These are phyloP conservation scores for Pocillopora grandis DNA, from an alignment of 92 coral and sea anemone species.

Conservation along the genomic window DNA sequence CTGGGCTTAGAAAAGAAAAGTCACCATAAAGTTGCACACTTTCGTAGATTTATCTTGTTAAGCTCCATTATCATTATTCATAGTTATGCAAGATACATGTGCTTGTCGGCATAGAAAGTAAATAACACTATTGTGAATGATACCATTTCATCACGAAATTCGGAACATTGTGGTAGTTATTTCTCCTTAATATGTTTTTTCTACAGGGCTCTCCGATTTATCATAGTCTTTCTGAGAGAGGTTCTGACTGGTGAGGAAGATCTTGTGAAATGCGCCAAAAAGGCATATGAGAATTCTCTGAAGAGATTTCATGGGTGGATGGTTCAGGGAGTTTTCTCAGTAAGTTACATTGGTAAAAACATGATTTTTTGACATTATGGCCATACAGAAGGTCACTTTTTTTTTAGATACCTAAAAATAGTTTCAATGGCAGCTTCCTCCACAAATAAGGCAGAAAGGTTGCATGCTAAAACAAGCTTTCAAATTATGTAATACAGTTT, in stretches of 20 bases:
- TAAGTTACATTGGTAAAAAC: constrained; percentile 33
- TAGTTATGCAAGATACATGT: too few species aligned
- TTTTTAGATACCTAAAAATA: too few species aligned
- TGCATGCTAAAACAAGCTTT: too few species aligned
- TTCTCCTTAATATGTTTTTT: neutral
- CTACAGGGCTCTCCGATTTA: constrained; percentile 86
- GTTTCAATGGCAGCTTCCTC: too few species aligned
- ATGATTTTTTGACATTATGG: neutral
- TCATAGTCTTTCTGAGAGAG: constrained; percentile 76
- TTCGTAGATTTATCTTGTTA: too few species aligned
- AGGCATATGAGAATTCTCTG: constrained; percentile 84
- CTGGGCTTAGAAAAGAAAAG: too few species aligned
- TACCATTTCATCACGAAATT: neutral
- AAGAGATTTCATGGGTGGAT: constrained; percentile 93
- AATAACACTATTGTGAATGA: neutral
- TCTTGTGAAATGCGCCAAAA: constrained; percentile 86
- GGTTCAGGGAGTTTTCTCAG: constrained; percentile 90
- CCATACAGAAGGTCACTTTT: too few species aligned
- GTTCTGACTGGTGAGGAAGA: constrained; percentile 87
- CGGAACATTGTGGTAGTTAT: neutral
- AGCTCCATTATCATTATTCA: too few species aligned
- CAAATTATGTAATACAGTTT: too few species aligned
- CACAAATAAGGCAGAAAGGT: too few species aligned
- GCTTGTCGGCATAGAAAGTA: too few species aligned
- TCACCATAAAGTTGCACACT: too few species aligned